phyloP scores from a whole-genome alignment of 1,140 invertebrate genomes.

The Antheraea mylitta region DNA sequence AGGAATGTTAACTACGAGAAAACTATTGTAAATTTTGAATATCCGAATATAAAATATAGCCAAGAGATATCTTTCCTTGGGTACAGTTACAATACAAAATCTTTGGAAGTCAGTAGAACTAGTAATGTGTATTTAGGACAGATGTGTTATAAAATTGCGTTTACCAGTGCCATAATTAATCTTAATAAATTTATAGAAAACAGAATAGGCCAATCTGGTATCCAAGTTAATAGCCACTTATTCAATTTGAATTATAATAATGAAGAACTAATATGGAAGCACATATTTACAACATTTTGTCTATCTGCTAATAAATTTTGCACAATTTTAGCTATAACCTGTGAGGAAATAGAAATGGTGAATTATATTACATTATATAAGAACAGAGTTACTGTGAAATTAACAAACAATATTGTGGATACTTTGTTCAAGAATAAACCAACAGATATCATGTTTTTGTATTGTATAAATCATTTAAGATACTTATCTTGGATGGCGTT shows the following conservation, averaged over 20 bases:
- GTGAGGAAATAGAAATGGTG: conserved; percentile 46
- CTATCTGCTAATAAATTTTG: conserved; percentile 76
- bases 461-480: conserved; percentile 75
- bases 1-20: conserved; percentile 70
- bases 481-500: conserved; percentile 71
- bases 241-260: conserved; percentile 66
- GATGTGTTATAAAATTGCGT: conserved; percentile 73
- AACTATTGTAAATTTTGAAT: conserved; percentile 65
- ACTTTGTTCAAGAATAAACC: conserved; percentile 52
- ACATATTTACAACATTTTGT: conserved; percentile 68
- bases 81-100: conserved; percentile 60
- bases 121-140: conserved; percentile 60
- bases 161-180: conserved; percentile 51
- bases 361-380: conserved; percentile 65
- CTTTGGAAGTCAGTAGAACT: conserved; percentile 60
- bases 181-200: conserved; percentile 61
- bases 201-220: conserved; percentile 66
- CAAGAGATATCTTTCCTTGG: conserved; percentile 65
- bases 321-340: conserved; percentile 64
- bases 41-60: conserved; percentile 45
- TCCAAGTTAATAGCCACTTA: conserved; percentile 60
- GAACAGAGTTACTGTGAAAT: conserved; percentile 62
- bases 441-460: conserved; percentile 49
- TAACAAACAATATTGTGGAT: conserved; percentile 62
- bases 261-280: conserved; percentile 62